Percentiles rank a stretch among this genome's conserved stretches.
Evolutionary conservation across 2,113 vertebrate genomes (phyloP).

Genomic region (Peucedramus taeniatus): DNA sequence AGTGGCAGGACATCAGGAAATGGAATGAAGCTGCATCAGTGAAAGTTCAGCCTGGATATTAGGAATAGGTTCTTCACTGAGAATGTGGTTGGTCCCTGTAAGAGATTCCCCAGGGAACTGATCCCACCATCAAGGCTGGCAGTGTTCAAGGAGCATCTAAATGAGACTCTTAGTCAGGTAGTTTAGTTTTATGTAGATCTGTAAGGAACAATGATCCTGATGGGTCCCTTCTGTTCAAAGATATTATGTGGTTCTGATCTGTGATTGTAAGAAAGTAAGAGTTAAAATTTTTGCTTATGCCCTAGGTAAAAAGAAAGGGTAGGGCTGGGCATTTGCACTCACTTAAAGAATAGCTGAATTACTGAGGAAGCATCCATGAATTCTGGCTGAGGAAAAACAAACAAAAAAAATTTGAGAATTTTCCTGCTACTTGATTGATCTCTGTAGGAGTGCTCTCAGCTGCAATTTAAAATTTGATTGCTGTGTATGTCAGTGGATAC

Average conservation of each 20-base stretch:
- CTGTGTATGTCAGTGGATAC: neutral
- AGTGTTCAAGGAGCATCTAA: neutral
- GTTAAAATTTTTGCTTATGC: neutral
- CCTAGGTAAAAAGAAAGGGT: neutral
- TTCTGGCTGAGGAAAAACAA: neutral
- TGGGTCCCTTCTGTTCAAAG: accelerated
- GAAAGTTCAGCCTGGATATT: neutral
- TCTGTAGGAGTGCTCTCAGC: neutral
- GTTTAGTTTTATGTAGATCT: neutral
- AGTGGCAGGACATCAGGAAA: neutral
- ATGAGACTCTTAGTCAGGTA: neutral
- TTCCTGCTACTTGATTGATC: neutral
- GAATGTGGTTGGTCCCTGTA: neutral
- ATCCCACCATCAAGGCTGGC: neutral
- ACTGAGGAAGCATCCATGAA: neutral
- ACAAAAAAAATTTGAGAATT: neutral
- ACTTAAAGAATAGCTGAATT: neutral
- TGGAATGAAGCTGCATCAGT: neutral
- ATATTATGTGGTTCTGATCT: neutral
- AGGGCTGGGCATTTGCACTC: neutral
- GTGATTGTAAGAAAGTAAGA: neutral
- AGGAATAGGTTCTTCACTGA: neutral
- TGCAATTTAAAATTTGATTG: neutral
- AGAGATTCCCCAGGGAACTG: neutral
- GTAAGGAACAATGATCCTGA: neutral